Base-by-base conservation (phyloP, 2,113 vertebrate species). In the Sterrhoptilus dennistouni region DNA sequence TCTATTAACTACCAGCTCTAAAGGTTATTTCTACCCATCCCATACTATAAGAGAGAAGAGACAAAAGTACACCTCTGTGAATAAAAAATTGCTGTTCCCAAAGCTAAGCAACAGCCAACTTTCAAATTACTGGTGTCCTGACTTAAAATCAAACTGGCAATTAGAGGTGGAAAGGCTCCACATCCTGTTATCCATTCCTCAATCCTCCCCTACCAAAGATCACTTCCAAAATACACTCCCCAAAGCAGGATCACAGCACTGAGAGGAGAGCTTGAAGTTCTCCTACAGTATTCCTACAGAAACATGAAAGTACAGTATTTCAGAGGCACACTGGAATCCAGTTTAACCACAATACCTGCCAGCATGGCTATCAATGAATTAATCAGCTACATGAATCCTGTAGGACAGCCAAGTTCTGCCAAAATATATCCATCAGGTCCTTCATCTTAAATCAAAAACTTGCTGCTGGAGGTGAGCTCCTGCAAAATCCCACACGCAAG, bases 261-360 rank as follows among this genome's bases (percentile, higher is more conserved):
- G 25, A 60, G 54, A 74, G 9, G 6, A 64, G 8, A 6, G 33
- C 17, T 36, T 14, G 29, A 71, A 68, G 24, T 24, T 71, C n/a
- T 70, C 60, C 21, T 57, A 9, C 14, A 52, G 12, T 28, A 78
- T 27, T 54, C n/a, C 76, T 53, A 56, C 29, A 69, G 63, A 60
- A 92, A 81, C 20, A 77, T 57, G 28, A 33, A 18, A 42, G 18
- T 23, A 54, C 75, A 86, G 61, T 42, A 52, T 82, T 83, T 38
- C 65, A 66, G 74, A 78, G 29, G 21, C 72, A 87, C 4, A 44
- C 78, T 75, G 72, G 79, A 93, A 95, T 86, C 76, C 72, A 80
- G 75, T 86, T 87, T 35, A 85, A 87, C 83, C n/a, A 68, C 82
- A 80, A 24, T 47, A 83, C 16, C 70, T 95, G 93, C 83, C 90